phyloP scores from a whole-genome alignment of 2,888 invertebrate genomes.

The Aspidiotus destructor region DNA sequence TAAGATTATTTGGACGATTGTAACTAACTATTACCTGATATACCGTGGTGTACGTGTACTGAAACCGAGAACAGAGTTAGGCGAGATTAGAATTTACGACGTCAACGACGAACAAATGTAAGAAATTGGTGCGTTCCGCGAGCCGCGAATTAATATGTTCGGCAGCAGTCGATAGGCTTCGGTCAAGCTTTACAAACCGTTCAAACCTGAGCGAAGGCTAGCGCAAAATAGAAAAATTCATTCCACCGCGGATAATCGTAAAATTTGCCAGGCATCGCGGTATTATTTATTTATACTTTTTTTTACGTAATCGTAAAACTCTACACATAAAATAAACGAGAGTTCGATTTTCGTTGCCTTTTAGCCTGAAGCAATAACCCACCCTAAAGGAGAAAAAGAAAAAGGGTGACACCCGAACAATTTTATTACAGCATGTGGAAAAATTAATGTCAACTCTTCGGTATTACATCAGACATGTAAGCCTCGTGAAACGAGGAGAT shows the following conservation, averaged over 20 bases:
- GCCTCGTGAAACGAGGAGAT: too few species aligned
- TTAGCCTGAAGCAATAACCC: background rate
- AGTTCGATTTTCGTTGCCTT: background rate
- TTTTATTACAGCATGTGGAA: slow-evolving; percentile 1
- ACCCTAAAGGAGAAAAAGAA: too few species aligned
- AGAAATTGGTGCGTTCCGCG: background rate
- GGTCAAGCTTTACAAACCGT: too few species aligned
- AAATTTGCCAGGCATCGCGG: background rate
- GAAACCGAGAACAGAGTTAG: background rate
- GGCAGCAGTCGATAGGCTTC: too few species aligned
- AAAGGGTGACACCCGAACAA: background rate
- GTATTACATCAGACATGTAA: too few species aligned
- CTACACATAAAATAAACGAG: background rate
- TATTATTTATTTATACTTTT: background rate
- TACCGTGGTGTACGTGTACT: background rate
- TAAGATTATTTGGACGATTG: too few species aligned
- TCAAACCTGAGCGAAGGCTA: too few species aligned
- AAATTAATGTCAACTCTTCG: background rate
- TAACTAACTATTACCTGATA: too few species aligned
- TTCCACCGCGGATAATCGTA: background rate
- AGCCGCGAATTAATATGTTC: background rate
- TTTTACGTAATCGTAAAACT: slow-evolving; percentile 1
- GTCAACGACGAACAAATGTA: background rate
- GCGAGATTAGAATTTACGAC: slow-evolving; percentile 1
- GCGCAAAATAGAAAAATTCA: background rate